Evolutionary conservation across 2,797 vertebrate genomes (phyloP), one percentile per base, ranked within the genome.

Genomic region (Monodelphis domestica): DNA sequence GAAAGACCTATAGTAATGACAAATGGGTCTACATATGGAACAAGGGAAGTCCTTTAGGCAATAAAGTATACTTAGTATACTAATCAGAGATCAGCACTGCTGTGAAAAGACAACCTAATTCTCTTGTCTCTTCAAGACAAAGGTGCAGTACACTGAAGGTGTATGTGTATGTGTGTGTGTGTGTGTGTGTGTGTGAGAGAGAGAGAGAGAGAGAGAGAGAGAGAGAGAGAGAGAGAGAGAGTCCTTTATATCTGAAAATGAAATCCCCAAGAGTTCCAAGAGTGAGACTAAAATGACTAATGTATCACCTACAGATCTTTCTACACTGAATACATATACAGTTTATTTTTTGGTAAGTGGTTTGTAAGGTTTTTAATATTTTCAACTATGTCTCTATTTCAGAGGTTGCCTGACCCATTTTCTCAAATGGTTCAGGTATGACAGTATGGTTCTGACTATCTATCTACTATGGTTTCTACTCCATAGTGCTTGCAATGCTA

Each of bases 61-160:
- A 97, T 98, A 96, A 97, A 96, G 97, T 98, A 97, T 98, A 92
- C 97, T 98, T 97, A 97, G 96, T 97, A 96, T 97, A 97, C 91
- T 98, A 95, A 94, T 97, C 96, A 97, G 98, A 98, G 98, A 98
- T 96, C 95, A 93, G 96, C 97, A 98, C 97, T 95, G 97, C 95
- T 97, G 97, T 97, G 97, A 98, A 96, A 96, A 97, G 94, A 98
- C 95, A 91, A 98, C 97, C 97, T 96, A 98, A 97, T 97, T 96
- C 94, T 98, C 29, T 98, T 97, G 95, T 98, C 94, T 96, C 95
- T 97, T 92, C 94, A 94, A 95, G 95, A 94, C 94, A 96, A 70
- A 95, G 97, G 95, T 97, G 94, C 89, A 94, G 96, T 97, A 94
- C 93, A 59, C 55, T 93, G 91, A 63, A 96, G 93, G 94, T 94